Base-by-base conservation (phyloP, 2,797 vertebrate species). In the Coregonus suidteri region DNA sequence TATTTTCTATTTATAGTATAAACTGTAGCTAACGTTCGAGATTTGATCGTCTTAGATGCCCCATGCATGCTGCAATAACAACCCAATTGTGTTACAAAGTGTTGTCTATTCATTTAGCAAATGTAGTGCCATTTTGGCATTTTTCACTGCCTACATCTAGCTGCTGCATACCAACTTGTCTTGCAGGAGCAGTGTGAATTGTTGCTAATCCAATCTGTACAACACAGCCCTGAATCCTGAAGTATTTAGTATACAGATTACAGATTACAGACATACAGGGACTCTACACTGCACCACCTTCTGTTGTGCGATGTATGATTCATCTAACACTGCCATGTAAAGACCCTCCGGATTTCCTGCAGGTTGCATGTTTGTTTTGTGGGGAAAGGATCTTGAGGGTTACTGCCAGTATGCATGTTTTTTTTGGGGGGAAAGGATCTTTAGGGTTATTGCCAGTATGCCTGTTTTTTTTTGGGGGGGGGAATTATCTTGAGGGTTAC, bases 171-270 rank as follows among this genome's bases (percentile, higher is more conserved):
- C 34, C 67, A 35, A 37, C 68, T n/a, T 35, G 30, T 54, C 25
- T 56, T 56, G 16, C 75, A 31, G 30, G 67, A 71, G 69, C 34
- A 71, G 31, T 77, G 31, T 35, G 73, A 35, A 34, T 74, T 14
- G 11, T 71, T 52, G 41, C 69, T 53, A 14, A 20, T 71, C 18
- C 25, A 47, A 25, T 47, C 11, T 0, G 51, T 16, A 7, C 16
- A 16, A 16, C 1, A 53, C 15, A 3, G 52, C 0, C 6, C 37
- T 41, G 41, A 47, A 47, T 47, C 41, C 0, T 47, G 41, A 47
- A 47, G 41, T 47, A 47, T 47, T 11, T 47, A 47, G 41, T 47
- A 47, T 47, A 47, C 41, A 41, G 37, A 41, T 41, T 47, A 47
- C 41, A 41, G 37, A 41, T 41, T 41, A 41, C 37, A 41, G 41